Evolutionary conservation across 1,140 invertebrate species (phyloP).

Genomic region (Vollenhovia emeryi): DNA sequence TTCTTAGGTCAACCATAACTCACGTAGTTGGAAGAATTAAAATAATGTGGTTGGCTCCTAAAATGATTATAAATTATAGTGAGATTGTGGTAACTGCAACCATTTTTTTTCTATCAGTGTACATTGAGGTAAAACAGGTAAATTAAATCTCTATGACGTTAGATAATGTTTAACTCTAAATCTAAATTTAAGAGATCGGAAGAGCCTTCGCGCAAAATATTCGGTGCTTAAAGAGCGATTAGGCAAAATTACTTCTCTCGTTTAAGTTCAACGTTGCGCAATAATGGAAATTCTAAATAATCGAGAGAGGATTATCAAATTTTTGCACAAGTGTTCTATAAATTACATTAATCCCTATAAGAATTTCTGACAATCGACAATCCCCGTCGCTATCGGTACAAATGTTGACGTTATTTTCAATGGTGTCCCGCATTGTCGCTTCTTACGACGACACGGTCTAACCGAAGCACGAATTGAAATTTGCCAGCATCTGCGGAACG

Average conservation of each 20-base stretch:
- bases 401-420: slow-evolving; percentile 22
- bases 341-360: background rate
- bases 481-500: slow-evolving; percentile 47
- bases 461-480: slow-evolving; percentile 56
- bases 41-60: too few species aligned
- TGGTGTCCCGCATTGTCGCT: background rate
- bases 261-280: background rate
- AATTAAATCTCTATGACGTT: too few species aligned
- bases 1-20: too few species aligned
- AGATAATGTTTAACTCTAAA: background rate
- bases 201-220: too few species aligned
- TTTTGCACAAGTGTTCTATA: background rate
- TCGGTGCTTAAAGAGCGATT: background rate
- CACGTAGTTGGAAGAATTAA: too few species aligned
- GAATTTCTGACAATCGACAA: background rate
- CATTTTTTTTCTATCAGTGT: too few species aligned
- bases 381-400: background rate
- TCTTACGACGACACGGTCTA: slow-evolving; percentile 29
- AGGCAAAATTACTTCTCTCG: background rate
- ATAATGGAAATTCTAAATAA: background rate
- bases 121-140: background rate
- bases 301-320: background rate
- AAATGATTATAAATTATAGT: too few species aligned
- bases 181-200: background rate
- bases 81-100: too few species aligned